Conservation (phyloP, 2,113 vertebrate species). For the Melanerpes aurifrons region DNA sequence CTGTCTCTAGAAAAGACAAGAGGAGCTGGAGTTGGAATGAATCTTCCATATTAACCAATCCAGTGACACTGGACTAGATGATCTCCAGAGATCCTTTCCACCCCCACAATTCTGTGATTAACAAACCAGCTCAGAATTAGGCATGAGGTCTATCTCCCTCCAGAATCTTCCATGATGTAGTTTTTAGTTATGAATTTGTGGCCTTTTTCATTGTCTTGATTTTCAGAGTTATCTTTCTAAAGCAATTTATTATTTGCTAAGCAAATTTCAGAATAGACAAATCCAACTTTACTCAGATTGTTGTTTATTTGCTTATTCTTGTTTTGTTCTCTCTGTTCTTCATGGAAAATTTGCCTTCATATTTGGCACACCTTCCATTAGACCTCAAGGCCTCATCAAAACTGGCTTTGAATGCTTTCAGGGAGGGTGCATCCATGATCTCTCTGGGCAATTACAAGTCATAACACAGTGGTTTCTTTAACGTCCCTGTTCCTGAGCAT, state of each 20-base stretch:
- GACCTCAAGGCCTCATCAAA: too few species aligned
- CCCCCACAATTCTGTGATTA: too few species aligned
- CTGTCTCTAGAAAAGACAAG: not conserved
- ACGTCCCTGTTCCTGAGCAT: not conserved
- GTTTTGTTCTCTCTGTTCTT: not conserved
- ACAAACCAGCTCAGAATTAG: not conserved
- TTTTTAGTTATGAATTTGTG: not conserved
- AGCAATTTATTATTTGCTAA: not conserved
- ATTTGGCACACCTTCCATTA: not conserved
- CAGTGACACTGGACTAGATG: too few species aligned
- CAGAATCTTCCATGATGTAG: not conserved
- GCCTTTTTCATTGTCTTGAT: not conserved
- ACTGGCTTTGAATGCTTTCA: too few species aligned
- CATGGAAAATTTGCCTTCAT: not conserved
- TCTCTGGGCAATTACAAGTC: not conserved
- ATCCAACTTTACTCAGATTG: not conserved
- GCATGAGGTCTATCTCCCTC: not conserved
- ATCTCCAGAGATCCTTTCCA: too few species aligned
- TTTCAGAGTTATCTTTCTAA: not conserved
- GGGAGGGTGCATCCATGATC: too few species aligned
- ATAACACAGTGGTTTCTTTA: not conserved
- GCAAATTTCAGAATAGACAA: not conserved
- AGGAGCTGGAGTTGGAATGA: not conserved
- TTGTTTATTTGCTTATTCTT: accelerated
- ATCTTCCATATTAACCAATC: not conserved